These are phyloP conservation scores for Leptopilina boulardi DNA, from an alignment of 1,140 invertebrate species.

Conservation along the genomic window DNA sequence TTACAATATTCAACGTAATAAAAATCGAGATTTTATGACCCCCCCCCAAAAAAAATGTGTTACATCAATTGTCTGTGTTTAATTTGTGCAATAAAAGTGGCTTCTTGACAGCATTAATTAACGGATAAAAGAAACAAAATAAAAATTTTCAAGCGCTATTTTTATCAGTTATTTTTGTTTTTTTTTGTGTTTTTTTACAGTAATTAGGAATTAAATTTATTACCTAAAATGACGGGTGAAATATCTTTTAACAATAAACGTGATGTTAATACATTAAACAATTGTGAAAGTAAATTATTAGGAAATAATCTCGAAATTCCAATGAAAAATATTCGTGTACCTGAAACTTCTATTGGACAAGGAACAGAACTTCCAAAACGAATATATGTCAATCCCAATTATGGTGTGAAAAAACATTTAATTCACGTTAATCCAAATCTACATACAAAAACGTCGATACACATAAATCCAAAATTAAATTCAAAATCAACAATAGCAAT, in stretches of 20 bases:
- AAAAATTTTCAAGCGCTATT: background rate
- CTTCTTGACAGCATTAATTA: too few species aligned
- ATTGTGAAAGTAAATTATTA: background rate
- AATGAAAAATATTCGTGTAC: background rate
- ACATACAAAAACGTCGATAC: conserved; percentile 46
- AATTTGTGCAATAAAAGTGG: too few species aligned
- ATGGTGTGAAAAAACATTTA: conserved; percentile 45
- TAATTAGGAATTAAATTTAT: background rate
- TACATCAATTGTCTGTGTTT: too few species aligned
- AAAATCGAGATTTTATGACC: too few species aligned
- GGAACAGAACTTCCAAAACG: conserved; percentile 20
- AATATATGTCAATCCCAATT: conserved; percentile 63
- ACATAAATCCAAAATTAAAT: conserved; percentile 35
- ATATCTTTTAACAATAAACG: background rate
- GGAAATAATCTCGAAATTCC: background rate
- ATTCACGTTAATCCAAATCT: conserved; percentile 63
- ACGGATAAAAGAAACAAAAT: too few species aligned
- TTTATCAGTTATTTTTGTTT: background rate
- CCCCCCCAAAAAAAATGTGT: too few species aligned
- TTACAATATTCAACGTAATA: too few species aligned
- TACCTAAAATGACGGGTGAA: background rate
- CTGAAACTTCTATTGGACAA: background rate
- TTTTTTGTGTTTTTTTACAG: background rate
- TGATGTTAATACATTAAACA: background rate
- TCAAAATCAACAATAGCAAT: conserved; percentile 29